Base-by-base conservation (phyloP, 2,113 vertebrate species). In the Nanorana parkeri region DNA sequence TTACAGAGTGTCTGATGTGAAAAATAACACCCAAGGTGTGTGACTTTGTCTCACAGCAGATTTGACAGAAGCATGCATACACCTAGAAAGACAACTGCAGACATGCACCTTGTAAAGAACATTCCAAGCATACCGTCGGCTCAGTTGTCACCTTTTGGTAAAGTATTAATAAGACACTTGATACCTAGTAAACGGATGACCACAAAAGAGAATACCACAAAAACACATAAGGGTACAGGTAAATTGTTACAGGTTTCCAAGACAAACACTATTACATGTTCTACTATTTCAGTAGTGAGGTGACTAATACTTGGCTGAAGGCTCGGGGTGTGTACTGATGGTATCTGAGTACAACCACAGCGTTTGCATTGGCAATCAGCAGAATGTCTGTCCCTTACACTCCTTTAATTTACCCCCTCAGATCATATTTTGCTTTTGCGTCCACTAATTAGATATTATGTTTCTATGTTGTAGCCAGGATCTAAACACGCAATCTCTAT, bases 121-220 rank as follows among this genome's bases (percentile, higher is more conserved):
- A 94, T 92, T 93, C 91, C 92, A 91, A 88, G 85, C 90, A 91
- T 91, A 88, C 80, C 87, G 85, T 71, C 92, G 87, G 89, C 84
- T 89, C 79, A 3, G 0, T 84, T 88, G 87, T 3, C 2, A 81
- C 79, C 79, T 84, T 80, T 86, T 86, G 69, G 81, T 83, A 89
- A 89, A 85, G 86, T 60, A 87, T 90, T 91, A 89, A 89, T 54
- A 89, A 88, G 85, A 71, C 89, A 88, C 76, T 89, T 86, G 77
- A 85, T 83, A 83, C 28, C 66, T 87, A 78, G 71, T 78, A 88
- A 91, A 88, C 0, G 87, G 69, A 24, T 68, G 85, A 60, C 78
- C 20, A 77, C 76, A 85, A 81, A 1, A 76, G 78, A 51, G 58
- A 86, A 68, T 32, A 16, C 75, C 83, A 83, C 63, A 84, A 73